Base-by-base conservation (phyloP, 2,797 vertebrate species). In the Euthynnus affinis region DNA sequence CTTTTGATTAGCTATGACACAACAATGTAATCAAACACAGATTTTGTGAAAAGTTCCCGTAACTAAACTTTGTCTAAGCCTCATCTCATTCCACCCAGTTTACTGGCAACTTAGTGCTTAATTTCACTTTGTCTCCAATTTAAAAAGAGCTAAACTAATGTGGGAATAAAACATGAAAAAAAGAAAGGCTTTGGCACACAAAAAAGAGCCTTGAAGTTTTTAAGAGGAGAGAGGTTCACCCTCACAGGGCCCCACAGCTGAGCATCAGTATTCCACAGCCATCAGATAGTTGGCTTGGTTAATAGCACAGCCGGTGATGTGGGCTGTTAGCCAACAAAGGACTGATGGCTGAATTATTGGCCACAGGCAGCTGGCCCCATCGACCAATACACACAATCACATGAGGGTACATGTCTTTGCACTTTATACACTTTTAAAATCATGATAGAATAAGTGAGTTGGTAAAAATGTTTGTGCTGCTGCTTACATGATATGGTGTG, bases 191-290 rank as follows among this genome's bases (percentile, higher is more conserved):
- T 56, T 76, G 25, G 44, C 32, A 34, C 56, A 29, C 69, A 80
- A 52, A 52, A 71, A 48, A 57, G 53, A 75, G 68, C 70, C 56
- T 78, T 70, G 23, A 76, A 22, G 32, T 69, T 87, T 73, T 61
- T 64, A 42, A 59, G 63, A 65, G 67, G 74, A 66, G 40, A 61
- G 51, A 74, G 67, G 25, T 74, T 73, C 70, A 53, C 83, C 69
- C 79, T 74, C 70, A 52, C 52, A 46, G 52, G 61, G 76, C 76
- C 84, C 76, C 90, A 72, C 93, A 95, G 92, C 90, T 94, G 93
- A 90, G 74, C 49, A 92, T 91, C 86, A 91, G 85, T 88, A 93
- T 94, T 93, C 94, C 29, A 52, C 0, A 79, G 86, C 64, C 82
- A 89, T 89, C 79, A 4, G 2, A 67, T 76, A 63, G 57, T 84